phyloP scores from a whole-genome alignment of 1,140 invertebrate species.

The Chrysopa pallens region DNA sequence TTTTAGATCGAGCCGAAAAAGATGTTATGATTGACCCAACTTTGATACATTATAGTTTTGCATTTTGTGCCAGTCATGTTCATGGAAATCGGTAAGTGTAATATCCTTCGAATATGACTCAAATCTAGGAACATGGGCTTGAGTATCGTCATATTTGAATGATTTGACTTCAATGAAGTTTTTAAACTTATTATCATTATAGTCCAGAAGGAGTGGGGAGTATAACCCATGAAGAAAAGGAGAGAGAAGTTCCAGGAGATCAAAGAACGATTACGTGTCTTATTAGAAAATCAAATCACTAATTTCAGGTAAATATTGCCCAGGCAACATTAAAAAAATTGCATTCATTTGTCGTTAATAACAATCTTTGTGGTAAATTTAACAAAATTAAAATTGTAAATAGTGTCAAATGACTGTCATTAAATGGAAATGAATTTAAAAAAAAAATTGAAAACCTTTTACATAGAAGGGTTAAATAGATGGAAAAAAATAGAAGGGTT shows the following conservation, averaged over 20 bases:
- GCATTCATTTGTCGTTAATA: background rate
- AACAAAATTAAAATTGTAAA: too few relatives aligned
- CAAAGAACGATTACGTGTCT: constrained; percentile 79
- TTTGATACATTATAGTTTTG: constrained; percentile 95
- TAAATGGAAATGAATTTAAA: too few relatives aligned
- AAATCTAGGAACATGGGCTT: too few relatives aligned
- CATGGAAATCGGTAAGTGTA: constrained; percentile 76
- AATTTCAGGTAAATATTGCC: constrained; percentile 80
- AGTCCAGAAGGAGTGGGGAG: constrained; percentile 97
- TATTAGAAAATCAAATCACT: constrained; percentile 96
- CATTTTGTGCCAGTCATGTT: constrained; percentile 96
- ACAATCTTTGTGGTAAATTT: constrained; percentile 1
- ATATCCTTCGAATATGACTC: too few relatives aligned
- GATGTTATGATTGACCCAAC: constrained; percentile 95
- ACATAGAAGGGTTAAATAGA: too few relatives aligned
- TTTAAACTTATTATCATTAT: constrained; percentile 1
- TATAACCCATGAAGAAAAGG: constrained; percentile 94
- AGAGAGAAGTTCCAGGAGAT: constrained; percentile 95
- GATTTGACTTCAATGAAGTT: too few relatives aligned
- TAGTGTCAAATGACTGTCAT: too few relatives aligned
- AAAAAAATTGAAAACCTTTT: too few relatives aligned
- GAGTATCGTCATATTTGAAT: too few relatives aligned
- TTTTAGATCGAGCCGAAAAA: constrained; percentile 88
- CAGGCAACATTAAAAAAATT: too few relatives aligned
- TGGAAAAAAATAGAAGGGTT: too few relatives aligned